These are phyloP conservation scores for Agrotis ipsilon DNA, from an alignment of 2,888 invertebrate species.

Conservation along the genomic window DNA sequence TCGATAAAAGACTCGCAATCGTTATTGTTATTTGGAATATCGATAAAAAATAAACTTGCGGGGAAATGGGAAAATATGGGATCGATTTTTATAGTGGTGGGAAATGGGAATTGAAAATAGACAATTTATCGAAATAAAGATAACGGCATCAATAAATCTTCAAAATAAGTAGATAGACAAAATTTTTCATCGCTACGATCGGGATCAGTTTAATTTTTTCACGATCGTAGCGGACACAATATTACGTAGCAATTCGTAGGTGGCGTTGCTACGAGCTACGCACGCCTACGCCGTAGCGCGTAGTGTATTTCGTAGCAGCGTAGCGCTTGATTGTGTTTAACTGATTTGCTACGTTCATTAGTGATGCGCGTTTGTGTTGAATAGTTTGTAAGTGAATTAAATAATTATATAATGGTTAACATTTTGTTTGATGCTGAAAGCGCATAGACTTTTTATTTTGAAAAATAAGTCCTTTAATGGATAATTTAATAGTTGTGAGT, in stretches of 20 bases:
- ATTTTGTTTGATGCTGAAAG: no score
- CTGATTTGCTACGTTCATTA: constrained; percentile 41
- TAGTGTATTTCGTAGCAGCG: constrained; percentile 57
- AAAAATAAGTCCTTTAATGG: no score
- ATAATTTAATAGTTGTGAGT: no score
- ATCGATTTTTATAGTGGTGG: constrained; percentile 61
- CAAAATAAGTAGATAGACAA: background rate
- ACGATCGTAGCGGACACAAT: background rate
- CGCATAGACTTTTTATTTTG: no score
- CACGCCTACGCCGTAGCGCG: constrained; percentile 56
- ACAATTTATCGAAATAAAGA: constrained; percentile 22
- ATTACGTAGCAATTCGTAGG: constrained; percentile 30
- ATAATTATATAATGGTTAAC: no score
- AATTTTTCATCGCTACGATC: no score
- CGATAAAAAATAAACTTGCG: constrained; percentile 74
- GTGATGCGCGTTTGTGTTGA: constrained; percentile 17
- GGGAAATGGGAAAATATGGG: constrained; percentile 67
- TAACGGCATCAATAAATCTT: background rate
- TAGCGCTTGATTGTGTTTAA: constrained; percentile 43
- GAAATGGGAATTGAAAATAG: constrained; percentile 8
- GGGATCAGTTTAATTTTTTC: no score
- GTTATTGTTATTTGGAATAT: constrained; percentile 77
- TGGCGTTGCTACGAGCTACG: constrained; percentile 58
- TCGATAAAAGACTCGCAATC: constrained; percentile 76
- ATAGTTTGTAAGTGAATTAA: constrained; percentile 13